phyloP scores from a whole-genome alignment of 2,888 invertebrate genomes.

The Strigamia crassipes region DNA sequence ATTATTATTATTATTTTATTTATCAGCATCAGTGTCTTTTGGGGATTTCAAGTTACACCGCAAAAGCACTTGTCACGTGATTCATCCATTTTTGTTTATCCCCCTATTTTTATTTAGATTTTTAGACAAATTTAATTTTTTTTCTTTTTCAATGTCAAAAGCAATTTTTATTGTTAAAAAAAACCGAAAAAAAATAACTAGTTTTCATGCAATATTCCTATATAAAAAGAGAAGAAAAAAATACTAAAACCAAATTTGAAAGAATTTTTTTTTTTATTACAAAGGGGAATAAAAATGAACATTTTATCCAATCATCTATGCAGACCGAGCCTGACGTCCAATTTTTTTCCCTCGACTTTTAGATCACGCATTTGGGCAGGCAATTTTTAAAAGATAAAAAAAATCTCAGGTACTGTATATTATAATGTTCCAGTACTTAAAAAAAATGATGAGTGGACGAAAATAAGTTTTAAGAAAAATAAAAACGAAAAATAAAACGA shows the following conservation, averaged over 20 bases:
- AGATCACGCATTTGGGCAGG: background rate
- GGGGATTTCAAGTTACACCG: no score
- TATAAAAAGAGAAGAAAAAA: background rate
- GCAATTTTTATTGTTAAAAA: background rate
- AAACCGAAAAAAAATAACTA: background rate
- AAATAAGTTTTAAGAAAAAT: no score
- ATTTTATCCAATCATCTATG: background rate
- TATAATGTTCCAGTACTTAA: constrained; percentile 21
- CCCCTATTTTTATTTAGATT: no score
- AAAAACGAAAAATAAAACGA: background rate
- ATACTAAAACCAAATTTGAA: background rate
- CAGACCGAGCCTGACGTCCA: background rate
- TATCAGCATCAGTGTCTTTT: no score
- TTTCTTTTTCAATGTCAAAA: background rate
- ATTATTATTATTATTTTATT: no score
- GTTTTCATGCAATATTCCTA: constrained; percentile 5
- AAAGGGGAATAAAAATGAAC: background rate
- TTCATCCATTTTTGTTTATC: no score
- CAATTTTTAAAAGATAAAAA: background rate
- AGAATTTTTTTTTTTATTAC: background rate
- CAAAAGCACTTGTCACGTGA: no score
- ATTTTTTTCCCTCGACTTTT: background rate
- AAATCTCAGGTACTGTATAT: constrained; percentile 33
- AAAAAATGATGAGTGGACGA: background rate
- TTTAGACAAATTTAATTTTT: no score